These are phyloP conservation scores for Nerophis lumbriciformis DNA, from an alignment of 2,113 vertebrate species.

Conservation along the genomic window DNA sequence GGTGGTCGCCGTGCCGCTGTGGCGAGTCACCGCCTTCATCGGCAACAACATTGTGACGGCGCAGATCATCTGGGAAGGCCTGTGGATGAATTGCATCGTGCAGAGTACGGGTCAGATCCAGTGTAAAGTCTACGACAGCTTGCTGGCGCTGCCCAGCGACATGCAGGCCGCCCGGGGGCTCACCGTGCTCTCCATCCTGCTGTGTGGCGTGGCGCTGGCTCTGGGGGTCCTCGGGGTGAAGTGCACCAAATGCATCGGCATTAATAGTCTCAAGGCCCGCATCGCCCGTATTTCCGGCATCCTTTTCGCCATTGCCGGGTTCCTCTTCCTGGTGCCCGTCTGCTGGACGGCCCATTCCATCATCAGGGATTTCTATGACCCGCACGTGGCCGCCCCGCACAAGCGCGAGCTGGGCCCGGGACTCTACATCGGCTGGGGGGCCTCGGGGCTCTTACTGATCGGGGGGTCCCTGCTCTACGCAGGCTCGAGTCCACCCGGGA, in stretches of 20 bases:
- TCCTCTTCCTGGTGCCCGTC: constrained; percentile 74
- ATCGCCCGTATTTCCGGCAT: constrained; percentile 73
- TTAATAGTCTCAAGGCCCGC: constrained; percentile 77
- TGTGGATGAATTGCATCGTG: constrained; percentile 90
- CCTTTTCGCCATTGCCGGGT: constrained; percentile 75
- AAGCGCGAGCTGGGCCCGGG: constrained; percentile 77
- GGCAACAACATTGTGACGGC: constrained; percentile 87
- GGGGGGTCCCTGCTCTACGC: constrained; percentile 75
- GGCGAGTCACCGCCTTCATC: constrained; percentile 86
- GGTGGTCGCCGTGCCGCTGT: constrained; percentile 78
- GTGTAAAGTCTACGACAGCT: constrained; percentile 86
- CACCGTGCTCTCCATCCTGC: constrained; percentile 75
- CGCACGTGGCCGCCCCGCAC: constrained; percentile 73
- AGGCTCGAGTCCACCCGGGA: constrained; percentile 71
- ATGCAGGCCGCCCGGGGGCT: constrained; percentile 84
- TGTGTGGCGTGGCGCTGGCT: constrained; percentile 75
- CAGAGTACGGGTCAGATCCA: constrained; percentile 84
- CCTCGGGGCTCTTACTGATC: constrained; percentile 67
- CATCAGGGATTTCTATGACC: constrained; percentile 80
- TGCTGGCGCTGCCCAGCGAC: constrained; percentile 83
- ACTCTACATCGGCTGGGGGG: constrained; percentile 77
- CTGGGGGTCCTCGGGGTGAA: constrained; percentile 80
- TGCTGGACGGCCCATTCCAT: constrained; percentile 79
- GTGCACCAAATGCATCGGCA: constrained; percentile 84
- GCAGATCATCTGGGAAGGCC: constrained; percentile 86